A percentile compares a stretch with the other conserved stretches of the same genome.
These are phyloP conservation scores for Tortricodes alternella DNA, from an alignment of 2,888 invertebrate species.

Conservation along the genomic window DNA sequence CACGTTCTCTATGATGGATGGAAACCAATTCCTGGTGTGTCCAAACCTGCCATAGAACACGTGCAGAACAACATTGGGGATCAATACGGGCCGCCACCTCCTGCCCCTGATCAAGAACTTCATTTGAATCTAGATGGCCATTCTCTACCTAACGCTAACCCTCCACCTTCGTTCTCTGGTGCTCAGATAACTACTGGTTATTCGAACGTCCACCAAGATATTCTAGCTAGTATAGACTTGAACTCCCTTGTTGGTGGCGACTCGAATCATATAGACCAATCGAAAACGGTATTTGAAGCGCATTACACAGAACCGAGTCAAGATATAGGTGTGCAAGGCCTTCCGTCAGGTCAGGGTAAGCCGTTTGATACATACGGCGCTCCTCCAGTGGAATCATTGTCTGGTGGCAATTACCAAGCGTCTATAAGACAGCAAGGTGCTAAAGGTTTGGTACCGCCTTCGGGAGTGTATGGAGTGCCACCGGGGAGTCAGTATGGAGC, in stretches of 20 bases:
- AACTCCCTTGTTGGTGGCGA: conserved; percentile 73
- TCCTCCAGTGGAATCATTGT: conserved; percentile 73
- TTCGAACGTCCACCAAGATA: conserved; percentile 74
- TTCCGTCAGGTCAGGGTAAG: conserved; percentile 39
- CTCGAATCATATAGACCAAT: conserved; percentile 74
- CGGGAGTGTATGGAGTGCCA: conserved; percentile 84
- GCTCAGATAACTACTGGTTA: conserved; percentile 69
- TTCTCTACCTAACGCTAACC: conserved; percentile 43
- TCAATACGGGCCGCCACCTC: conserved; percentile 65
- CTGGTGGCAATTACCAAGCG: conserved; percentile 61
- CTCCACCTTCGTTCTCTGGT: conserved; percentile 48
- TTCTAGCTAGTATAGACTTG: conserved; percentile 65
- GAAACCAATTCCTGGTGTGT: conserved; percentile 90
- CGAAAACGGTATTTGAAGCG: conserved; percentile 77
- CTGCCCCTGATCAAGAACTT: conserved; percentile 55
- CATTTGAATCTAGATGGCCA: conserved; percentile 58
- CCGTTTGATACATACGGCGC: conserved; percentile 65
- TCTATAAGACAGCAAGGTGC: conserved; percentile 70
- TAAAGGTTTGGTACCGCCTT: conserved; percentile 83
- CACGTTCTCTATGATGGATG: conserved; percentile 92
- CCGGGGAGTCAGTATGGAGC: conserved; percentile 77
- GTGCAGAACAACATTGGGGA: conserved; percentile 49
- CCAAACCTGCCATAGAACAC: conserved; percentile 64
- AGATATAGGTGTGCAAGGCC: conserved; percentile 1
- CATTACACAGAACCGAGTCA: conserved; percentile 67